Evolutionary conservation across 2,113 vertebrate species (phyloP).

Genomic region (Hippocampus comes): DNA sequence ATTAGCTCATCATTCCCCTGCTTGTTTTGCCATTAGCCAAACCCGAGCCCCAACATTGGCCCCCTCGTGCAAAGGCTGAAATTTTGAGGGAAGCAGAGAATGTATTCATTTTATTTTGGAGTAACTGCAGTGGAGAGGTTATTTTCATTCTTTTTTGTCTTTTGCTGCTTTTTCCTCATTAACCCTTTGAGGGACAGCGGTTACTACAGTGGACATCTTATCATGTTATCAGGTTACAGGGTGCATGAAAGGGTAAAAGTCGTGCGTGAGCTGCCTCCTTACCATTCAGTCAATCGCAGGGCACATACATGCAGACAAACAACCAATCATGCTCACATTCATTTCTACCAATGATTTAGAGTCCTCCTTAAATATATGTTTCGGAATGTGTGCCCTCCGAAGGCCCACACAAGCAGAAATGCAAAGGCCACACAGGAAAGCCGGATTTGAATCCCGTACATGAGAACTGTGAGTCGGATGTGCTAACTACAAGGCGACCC

Average conservation of each 20-base stretch:
- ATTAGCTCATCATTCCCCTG: conserved; percentile 50
- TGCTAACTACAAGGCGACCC: neutral
- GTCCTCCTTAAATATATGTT: neutral
- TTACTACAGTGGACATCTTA: no score
- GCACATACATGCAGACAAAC: neutral
- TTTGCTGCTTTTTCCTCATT: neutral
- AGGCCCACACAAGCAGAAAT: neutral
- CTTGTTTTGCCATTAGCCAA: conserved; percentile 57
- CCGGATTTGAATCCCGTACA: neutral
- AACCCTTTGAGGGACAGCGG: no score
- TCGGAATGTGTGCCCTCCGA: neutral
- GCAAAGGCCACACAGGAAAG: neutral
- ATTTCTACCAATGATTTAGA: neutral
- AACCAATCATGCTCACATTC: neutral
- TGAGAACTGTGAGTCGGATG: neutral
- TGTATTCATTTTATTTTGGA: neutral
- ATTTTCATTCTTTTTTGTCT: neutral
- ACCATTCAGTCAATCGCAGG: neutral
- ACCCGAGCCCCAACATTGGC: conserved; percentile 17
- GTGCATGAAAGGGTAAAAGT: neutral
- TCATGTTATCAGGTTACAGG: no score
- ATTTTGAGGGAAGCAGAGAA: conserved; percentile 14
- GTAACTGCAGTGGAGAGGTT: neutral
- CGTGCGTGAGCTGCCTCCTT: neutral
- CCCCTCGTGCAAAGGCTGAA: conserved; percentile 11